Base-by-base conservation (phyloP, 2,113 vertebrate genomes). In the Tragulus kanchil region DNA sequence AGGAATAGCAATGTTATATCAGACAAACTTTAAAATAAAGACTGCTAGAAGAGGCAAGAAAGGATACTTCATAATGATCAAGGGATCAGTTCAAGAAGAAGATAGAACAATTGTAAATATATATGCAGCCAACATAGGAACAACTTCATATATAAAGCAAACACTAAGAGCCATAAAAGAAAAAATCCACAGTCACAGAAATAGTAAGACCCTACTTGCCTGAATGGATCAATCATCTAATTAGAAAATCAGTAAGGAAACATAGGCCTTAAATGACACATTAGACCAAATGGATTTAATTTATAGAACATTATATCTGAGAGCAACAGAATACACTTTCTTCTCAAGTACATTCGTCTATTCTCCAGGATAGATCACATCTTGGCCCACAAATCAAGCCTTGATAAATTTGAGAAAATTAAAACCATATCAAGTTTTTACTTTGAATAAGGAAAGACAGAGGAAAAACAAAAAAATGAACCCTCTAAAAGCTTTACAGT, bases 171-270 rank as follows among this genome's bases (percentile, higher is more conserved):
- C 36, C 36, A 36, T 36, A 36, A 36, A 36, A 36, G 36, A 36
- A 36, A 36, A 36, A 69, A 69, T 23, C 19, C 67, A 42, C 5
- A 71, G 36, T 71, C 10, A 71, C 19, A 42, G 36, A 21, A 71
- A 71, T 71, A 42, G 67, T 71, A 19, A 42, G 10, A 71, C 36
- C 36, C 67, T 23, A 71, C 67, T 45, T 71, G 4, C 42, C 3
- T 71, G n/a, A 71, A 3, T 12, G 67, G 36, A 56, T 14, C 2
- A 0, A 0, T 69, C 16, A 69, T 42, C 4, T 23, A 71, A 19
- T 42, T 19, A 71, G 67, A 71, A 71, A 71, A 71, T 71, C 36
- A 42, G 19, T 42, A 42, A 71, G 36, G 36, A 71, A 71, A 9
- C 67, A 71, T 23, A 42, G 67, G 67, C 19, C 19, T 42, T 71